Conservation (phyloP, 2,888 invertebrate species). For the Sepiola atlantica region DNA sequence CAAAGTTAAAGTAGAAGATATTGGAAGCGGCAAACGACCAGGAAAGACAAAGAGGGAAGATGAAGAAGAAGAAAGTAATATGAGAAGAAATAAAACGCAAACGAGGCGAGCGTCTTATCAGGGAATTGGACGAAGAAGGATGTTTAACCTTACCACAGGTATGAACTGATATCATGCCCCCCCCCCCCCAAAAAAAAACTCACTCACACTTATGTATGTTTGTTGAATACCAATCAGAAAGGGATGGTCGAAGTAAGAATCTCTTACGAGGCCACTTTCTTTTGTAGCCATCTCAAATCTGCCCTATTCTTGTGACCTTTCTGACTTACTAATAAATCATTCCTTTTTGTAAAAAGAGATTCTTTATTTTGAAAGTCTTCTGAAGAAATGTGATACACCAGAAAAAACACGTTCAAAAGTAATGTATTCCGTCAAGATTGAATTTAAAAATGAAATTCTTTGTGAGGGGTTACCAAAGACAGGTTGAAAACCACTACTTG, state of each 20-base stretch:
- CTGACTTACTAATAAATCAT: no score
- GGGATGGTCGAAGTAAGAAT: neutral
- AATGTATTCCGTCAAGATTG: no score
- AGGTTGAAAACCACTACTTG: no score
- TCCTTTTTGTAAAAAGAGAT: no score
- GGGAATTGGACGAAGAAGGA: neutral
- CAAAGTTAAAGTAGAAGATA: neutral
- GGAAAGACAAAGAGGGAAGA: neutral
- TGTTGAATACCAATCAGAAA: neutral
- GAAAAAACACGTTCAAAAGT: no score
- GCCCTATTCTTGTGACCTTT: neutral
- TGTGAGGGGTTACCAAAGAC: no score
- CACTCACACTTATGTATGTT: neutral
- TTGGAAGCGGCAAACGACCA: neutral
- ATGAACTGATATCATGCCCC: neutral
- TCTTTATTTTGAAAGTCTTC: no score
- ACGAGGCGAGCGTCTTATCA: neutral
- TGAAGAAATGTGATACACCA: no score
- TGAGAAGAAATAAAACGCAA: neutral
- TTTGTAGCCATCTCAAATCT: neutral
- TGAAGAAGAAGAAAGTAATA: neutral
- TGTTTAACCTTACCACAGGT: neutral
- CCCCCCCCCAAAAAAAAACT: neutral
- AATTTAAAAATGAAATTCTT: no score
- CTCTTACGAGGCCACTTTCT: neutral